phyloP scores from a whole-genome alignment of 2,888 invertebrate species.

The Kuschelorhynchus macadamiae region DNA sequence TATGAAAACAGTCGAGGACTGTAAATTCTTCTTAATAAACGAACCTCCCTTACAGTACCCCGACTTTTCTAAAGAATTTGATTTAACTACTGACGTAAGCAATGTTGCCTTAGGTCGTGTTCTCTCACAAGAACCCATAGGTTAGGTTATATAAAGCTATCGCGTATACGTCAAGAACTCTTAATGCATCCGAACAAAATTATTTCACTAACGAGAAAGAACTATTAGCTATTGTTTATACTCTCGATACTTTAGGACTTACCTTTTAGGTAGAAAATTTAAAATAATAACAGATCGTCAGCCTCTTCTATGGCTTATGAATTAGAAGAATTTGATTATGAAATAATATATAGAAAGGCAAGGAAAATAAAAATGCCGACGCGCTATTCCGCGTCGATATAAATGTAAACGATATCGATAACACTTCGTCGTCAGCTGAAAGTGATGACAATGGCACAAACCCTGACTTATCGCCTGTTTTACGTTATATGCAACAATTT shows the following conservation, averaged over 20 bases:
- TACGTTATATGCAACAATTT: constrained; percentile 1
- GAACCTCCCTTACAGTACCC: constrained; percentile 43
- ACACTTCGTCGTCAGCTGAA: too few species aligned
- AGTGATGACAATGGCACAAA: too few species aligned
- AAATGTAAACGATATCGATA: too few species aligned
- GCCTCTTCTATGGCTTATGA: constrained; percentile 30
- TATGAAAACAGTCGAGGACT: constrained; percentile 38
- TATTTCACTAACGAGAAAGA: too few species aligned
- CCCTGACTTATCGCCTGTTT: constrained; percentile 2
- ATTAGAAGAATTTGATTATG: constrained; percentile 30
- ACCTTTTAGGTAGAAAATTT: constrained; percentile 37
- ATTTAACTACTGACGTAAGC: constrained; percentile 53
- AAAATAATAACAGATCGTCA: constrained; percentile 30
- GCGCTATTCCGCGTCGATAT: constrained; percentile 9
- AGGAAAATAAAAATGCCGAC: neutral
- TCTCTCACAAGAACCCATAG: constrained; percentile 48
- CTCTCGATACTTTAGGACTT: neutral
- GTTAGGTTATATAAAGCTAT: constrained; percentile 50
- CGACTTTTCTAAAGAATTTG: constrained; percentile 52
- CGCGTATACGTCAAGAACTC: constrained; percentile 42
- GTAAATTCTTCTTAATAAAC: constrained; percentile 48
- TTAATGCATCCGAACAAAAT: too few species aligned
- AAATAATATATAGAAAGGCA: constrained; percentile 38
- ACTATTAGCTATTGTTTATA: neutral
- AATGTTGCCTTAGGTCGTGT: constrained; percentile 47